phyloP scores from a whole-genome alignment of 64 coral and sea anemone genomes.

The Porites australiensis region DNA sequence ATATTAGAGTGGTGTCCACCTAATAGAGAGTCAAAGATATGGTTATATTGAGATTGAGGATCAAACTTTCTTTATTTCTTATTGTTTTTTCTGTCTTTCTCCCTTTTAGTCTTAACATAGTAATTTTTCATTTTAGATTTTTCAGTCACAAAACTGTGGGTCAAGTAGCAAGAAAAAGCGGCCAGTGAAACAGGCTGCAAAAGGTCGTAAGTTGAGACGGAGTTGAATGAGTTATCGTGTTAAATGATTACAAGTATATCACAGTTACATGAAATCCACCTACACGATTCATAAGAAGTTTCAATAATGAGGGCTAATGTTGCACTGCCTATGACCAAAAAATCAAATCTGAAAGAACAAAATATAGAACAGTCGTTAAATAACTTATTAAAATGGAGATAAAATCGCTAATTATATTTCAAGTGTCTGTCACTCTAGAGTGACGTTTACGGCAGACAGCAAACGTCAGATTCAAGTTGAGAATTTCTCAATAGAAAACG shows the following conservation, averaged over 20 bases:
- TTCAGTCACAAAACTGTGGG: too few species aligned
- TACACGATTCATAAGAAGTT: conserved; percentile 79
- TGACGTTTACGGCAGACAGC: not conserved
- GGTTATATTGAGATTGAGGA: too few species aligned
- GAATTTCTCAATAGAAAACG: too few species aligned
- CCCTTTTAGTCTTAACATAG: too few species aligned
- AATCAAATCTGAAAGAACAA: conserved; percentile 90
- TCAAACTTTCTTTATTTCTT: too few species aligned
- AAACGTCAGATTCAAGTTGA: not conserved
- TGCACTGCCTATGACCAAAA: conserved; percentile 89
- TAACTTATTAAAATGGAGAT: not conserved
- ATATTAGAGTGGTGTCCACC: too few species aligned
- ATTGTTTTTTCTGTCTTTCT: too few species aligned
- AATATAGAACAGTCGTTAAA: not conserved
- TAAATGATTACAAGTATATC: not conserved
- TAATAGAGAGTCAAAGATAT: too few species aligned
- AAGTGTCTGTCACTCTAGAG: not conserved
- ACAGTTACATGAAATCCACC: not conserved
- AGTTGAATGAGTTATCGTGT: too few species aligned
- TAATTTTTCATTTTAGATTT: too few species aligned
- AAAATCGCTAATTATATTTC: not conserved
- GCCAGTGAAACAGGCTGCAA: too few species aligned
- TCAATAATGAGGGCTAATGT: conserved; percentile 93
- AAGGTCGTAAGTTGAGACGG: not conserved
- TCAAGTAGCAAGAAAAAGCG: too few species aligned